Evolutionary conservation across 2,888 invertebrate species (phyloP).

Genomic region (Belgica antarctica): DNA sequence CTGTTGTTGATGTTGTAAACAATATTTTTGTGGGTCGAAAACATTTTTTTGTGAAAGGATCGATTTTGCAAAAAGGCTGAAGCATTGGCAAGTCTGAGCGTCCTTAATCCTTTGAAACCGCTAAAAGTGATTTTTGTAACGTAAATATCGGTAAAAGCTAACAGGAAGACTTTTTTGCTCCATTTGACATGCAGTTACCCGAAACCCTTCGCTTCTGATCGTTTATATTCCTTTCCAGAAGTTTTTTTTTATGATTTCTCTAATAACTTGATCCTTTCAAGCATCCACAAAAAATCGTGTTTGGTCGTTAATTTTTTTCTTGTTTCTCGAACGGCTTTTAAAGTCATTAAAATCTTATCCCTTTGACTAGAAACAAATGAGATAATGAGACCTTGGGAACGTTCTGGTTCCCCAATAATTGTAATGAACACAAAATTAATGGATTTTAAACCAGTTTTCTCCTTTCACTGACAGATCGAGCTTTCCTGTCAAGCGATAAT

Average conservation of each 20-base stretch:
- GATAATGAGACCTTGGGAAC: constrained; percentile 28
- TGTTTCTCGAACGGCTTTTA: not conserved
- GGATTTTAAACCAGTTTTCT: not conserved
- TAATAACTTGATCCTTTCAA: constrained; percentile 33
- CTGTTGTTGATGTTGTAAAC: constrained; percentile 40
- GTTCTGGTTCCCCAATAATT: constrained; percentile 29
- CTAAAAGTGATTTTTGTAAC: constrained; percentile 6
- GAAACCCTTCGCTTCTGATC: not conserved
- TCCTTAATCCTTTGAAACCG: constrained; percentile 36
- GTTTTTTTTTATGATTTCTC: constrained; percentile 11
- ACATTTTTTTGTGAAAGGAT: not conserved
- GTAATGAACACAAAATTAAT: constrained; percentile 41
- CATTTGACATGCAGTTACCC: not conserved
- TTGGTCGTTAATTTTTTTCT: not conserved
- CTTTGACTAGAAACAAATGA: constrained; percentile 19
- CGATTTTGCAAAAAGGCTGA: constrained; percentile 8
- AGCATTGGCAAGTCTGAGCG: not conserved
- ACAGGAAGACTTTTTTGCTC: constrained; percentile 15
- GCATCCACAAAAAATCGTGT: not conserved
- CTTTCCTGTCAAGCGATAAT: not conserved
- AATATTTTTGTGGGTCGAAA: constrained; percentile 37
- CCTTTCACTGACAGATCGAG: constrained; percentile 35
- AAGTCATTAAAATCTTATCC: constrained; percentile 9
- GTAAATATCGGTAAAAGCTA: constrained; percentile 16
- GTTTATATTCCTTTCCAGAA: constrained; percentile 3